Evolutionary conservation across 1,140 invertebrate genomes (phyloP).

Genomic region (Caenorhabditis inopinata): DNA sequence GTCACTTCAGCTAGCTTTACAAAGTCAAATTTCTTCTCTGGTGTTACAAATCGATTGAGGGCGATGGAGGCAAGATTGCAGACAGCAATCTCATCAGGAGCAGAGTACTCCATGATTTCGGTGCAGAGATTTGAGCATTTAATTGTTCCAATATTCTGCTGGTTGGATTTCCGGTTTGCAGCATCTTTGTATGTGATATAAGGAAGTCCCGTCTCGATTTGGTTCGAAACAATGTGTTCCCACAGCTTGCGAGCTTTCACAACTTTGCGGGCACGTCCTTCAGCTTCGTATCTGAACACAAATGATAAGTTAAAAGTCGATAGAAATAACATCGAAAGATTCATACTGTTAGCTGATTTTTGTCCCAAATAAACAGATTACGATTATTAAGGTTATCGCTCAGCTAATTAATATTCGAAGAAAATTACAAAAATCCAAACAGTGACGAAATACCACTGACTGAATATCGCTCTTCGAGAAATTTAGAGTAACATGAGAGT

Average conservation of each 20-base stretch:
- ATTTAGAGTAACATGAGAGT: background rate
- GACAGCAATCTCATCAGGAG: constrained; percentile 85
- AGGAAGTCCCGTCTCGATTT: constrained; percentile 96
- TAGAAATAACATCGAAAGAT: no score
- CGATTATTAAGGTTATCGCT: background rate
- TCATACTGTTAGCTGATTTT: constrained; percentile 5
- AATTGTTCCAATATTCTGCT: constrained; percentile 96
- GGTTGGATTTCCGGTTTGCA: constrained; percentile 95
- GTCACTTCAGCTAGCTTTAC: constrained; percentile 81
- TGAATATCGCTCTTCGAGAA: background rate
- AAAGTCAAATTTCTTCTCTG: constrained; percentile 81
- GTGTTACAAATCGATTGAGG: constrained; percentile 89
- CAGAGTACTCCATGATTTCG: constrained; percentile 88
- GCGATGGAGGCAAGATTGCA: constrained; percentile 98
- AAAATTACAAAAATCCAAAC: background rate
- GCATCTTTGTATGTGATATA: constrained; percentile 85
- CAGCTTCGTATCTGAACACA: constrained; percentile 77
- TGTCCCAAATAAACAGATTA: background rate
- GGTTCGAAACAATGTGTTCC: constrained; percentile 89
- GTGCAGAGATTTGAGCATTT: constrained; percentile 97
- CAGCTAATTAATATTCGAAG: constrained; percentile 4
- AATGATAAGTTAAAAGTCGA: no score
- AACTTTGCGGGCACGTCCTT: constrained; percentile 76
- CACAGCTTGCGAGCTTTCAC: constrained; percentile 86
- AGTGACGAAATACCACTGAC: background rate